A percentile compares a stretch with the other conserved stretches of the same genome.
Evolutionary conservation across 2,888 invertebrate species (phyloP).

Genomic region (Pristionchus fissidentatus): DNA sequence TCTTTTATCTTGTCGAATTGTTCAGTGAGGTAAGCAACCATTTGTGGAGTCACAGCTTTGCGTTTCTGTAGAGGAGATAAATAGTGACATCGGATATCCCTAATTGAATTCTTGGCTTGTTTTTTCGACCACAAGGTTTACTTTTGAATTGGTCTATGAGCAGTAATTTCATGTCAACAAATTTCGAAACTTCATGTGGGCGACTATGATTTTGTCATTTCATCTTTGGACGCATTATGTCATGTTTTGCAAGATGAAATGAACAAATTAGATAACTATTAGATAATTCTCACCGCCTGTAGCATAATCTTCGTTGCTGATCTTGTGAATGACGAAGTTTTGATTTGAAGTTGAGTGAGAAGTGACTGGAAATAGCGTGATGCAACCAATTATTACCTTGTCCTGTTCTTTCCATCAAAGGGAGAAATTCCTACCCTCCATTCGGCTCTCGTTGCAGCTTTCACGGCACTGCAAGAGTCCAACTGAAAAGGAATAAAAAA

Average conservation of each 20-base stretch:
- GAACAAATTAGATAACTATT: background rate
- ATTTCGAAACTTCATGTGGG: too few relatives aligned
- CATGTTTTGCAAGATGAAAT: too few relatives aligned
- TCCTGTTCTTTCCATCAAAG: too few relatives aligned
- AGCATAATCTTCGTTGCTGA: background rate
- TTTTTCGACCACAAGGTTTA: too few relatives aligned
- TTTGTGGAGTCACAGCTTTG: background rate
- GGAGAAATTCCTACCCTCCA: background rate
- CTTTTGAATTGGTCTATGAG: too few relatives aligned
- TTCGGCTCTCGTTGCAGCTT: background rate
- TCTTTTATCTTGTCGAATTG: background rate
- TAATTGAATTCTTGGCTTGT: too few relatives aligned
- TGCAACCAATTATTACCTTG: background rate
- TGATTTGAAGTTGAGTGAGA: background rate
- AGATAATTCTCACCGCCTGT: background rate
- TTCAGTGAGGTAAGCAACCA: background rate
- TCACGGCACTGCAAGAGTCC: background rate
- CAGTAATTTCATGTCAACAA: too few relatives aligned
- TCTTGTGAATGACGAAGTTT: background rate
- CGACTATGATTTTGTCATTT: too few relatives aligned
- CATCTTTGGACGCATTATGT: too few relatives aligned
- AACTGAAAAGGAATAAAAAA: too few relatives aligned
- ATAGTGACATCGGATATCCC: too few relatives aligned
- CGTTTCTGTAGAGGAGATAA: slow-evolving; percentile 1
- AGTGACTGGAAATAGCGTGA: background rate